Base-by-base conservation (phyloP, 1,140 invertebrate genomes). In the Drosophila melanica region DNA sequence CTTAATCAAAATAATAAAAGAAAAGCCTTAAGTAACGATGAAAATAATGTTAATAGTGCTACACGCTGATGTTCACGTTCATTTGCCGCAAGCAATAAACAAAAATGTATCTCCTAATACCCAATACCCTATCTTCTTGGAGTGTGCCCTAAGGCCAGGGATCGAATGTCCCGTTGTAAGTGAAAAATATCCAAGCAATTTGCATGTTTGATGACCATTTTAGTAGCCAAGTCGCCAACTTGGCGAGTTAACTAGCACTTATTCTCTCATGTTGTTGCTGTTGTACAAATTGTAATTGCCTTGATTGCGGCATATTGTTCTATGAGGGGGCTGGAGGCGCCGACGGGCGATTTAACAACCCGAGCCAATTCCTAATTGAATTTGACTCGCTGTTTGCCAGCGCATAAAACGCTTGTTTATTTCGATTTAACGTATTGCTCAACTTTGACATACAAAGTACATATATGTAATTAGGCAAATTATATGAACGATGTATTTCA, bases 161-260 rank as follows among this genome's bases (percentile, higher is more conserved):
- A 47, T 20, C 9, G n/a, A 23, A 10, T 41, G 35, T 41, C 12
- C 18, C 23, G 53, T 39, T n/a, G 20, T 65, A 65, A 71, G 75
- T 87, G 79, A 77, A 81, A 85, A 86, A 90, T 81, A 77, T 90
- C 65, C 68, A 78, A 66, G 64, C 77, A 80, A 90, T 90, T 90
- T 90, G 71, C 82, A 90, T 90, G 73, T 69, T 68, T 90, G 66
- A 90, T 90, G 85, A 78, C 71, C 70, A 72, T 71, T 84, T 84
- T 63, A 53, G 53, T 70, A 48, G 54, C 30, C 37, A 48, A 70
- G 53, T 62, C 71, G 41, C 45, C 63, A 79, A 70, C 50, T 82
- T 79, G 75, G 58, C 59, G 63, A 64, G 63, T 77, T 75, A 73
- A 76, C 54, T 35, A 73, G 47, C 63, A 75, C 18, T 67, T 72